Evolutionary conservation across 2,888 invertebrate species (phyloP), one percentile per base, ranked within the genome.

Genomic region (Dendrolimus pini): DNA sequence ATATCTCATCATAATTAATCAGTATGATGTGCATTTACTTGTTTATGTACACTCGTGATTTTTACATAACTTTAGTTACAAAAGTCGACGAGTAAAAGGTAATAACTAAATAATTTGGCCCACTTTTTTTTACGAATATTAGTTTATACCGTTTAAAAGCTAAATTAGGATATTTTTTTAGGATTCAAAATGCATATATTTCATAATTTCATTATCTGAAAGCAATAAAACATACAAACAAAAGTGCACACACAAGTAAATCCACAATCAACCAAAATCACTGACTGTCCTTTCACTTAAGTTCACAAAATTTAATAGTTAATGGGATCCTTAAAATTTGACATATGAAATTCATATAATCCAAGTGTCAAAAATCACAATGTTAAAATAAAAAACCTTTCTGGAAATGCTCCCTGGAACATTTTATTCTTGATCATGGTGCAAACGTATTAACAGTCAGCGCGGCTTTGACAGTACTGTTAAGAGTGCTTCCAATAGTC

Each of bases 381-480:
- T 66, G 72, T 71, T 14, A 14, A n/a, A n/a, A n/a, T 71, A 68
- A 68, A 70, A 70, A 65, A 63, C 69, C 65, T 67, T 64, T 30
- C 1, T 30, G 30, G 6, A 30, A 30, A 30, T 30, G 3, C 6
- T 30, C 72, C 6, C 3, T 30, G 30, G 30, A 30, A 30, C 30
- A 30, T 30, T 6, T 30, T 30, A 30, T 30, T 30, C 30, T 6
- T 30, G 2, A 30, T 30, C 30, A 6, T 6, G 30, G 30, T 30
- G 30, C 6, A 30, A 30, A 30, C 30, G 6, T 30, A 30, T 30
- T 30, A 30, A 30, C 30, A 77, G 75, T 77, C 75, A 77, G 78
- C 74, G 75, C 73, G 75, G 75, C 75, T 64, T 74, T 68, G 74
- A 63, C 72, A 71, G 67, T 69, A 77, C 74, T 63, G 63, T 68